These are phyloP conservation scores for Hirtodrosophila alboralis DNA, from an alignment of 2,888 invertebrate species.

Conservation along the genomic window DNA sequence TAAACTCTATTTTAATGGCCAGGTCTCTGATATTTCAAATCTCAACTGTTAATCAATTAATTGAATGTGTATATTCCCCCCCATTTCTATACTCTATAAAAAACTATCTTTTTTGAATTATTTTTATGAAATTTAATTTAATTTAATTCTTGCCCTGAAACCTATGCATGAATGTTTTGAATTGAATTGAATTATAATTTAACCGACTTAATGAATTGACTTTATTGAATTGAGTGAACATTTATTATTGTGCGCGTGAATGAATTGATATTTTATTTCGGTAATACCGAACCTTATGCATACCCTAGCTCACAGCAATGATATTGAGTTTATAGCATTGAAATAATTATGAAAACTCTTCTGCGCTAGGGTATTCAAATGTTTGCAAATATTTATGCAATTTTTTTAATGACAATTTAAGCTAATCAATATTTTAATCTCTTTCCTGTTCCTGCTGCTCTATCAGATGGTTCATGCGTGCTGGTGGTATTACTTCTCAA, in stretches of 20 bases:
- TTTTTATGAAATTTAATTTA: slow-evolving; percentile 51
- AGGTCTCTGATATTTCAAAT: slow-evolving; percentile 24
- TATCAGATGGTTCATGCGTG: slow-evolving; percentile 95
- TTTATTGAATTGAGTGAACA: slow-evolving; percentile 19
- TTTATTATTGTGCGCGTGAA: slow-evolving; percentile 26
- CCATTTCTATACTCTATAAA: slow-evolving; percentile 5
- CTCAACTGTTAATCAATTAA: slow-evolving; percentile 29
- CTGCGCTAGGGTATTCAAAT: slow-evolving; percentile 32
- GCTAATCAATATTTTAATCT: slow-evolving; percentile 30
- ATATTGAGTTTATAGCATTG: neutral
- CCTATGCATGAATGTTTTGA: slow-evolving; percentile 56
- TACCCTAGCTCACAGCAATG: slow-evolving; percentile 22
- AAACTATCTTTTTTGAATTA: slow-evolving; percentile 6
- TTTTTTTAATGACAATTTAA: neutral
- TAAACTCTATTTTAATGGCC: slow-evolving; percentile 23
- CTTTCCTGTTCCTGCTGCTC: neutral
- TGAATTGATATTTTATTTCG: slow-evolving; percentile 10
- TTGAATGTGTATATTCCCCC: slow-evolving; percentile 43
- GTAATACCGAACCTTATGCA: slow-evolving; percentile 18
- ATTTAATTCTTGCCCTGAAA: slow-evolving; percentile 29
- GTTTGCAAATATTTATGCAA: slow-evolving; percentile 14
- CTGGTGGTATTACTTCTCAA: slow-evolving; percentile 98
- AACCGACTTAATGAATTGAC: slow-evolving; percentile 24
- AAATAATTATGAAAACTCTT: neutral
- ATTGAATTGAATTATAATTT: slow-evolving; percentile 27